A percentile compares a stretch with the other conserved stretches of the same genome.
Conservation (phyloP, 2,113 vertebrate species). For the Gambusia affinis region DNA sequence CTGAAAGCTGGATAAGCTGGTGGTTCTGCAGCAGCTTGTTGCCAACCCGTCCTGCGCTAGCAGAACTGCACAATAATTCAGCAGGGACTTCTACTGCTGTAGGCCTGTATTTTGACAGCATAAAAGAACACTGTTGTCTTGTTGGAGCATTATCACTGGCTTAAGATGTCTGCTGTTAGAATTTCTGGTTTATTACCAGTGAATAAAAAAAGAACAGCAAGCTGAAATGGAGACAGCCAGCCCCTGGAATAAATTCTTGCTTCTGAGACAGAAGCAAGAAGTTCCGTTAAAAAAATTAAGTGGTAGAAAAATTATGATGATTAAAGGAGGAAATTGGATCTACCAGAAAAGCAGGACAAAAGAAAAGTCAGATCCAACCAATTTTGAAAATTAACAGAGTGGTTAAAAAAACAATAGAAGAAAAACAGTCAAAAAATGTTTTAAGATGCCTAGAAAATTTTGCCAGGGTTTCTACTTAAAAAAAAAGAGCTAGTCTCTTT, state of each 20-base stretch:
- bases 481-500: background rate
- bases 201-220: slow-evolving; percentile 25
- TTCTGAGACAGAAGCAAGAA: background rate
- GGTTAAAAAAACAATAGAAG: background rate
- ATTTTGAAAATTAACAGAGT: background rate
- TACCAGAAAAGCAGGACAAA: background rate
- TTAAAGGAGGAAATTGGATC: too few relatives aligned
- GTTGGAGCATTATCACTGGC: slow-evolving; percentile 48
- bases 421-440: background rate
- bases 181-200: slow-evolving; percentile 42
- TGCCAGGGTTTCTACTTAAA: too few relatives aligned
- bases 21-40: slow-evolving; percentile 41
- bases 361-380: too few relatives aligned
- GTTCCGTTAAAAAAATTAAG: background rate
- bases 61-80: slow-evolving; percentile 45
- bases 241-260: slow-evolving; percentile 15
- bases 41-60: slow-evolving; percentile 21
- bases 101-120: slow-evolving; percentile 36
- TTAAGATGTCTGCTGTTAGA: slow-evolving; percentile 45
- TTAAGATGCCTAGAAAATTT: too few relatives aligned
- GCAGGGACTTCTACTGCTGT: slow-evolving; percentile 24
- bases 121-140: slow-evolving; percentile 44
- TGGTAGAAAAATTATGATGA: background rate
- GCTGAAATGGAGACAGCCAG: background rate
- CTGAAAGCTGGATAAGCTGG: slow-evolving; percentile 38